These are phyloP conservation scores for Lissocephala sabroskyi DNA, from an alignment of 2,888 invertebrate species.

Conservation along the genomic window DNA sequence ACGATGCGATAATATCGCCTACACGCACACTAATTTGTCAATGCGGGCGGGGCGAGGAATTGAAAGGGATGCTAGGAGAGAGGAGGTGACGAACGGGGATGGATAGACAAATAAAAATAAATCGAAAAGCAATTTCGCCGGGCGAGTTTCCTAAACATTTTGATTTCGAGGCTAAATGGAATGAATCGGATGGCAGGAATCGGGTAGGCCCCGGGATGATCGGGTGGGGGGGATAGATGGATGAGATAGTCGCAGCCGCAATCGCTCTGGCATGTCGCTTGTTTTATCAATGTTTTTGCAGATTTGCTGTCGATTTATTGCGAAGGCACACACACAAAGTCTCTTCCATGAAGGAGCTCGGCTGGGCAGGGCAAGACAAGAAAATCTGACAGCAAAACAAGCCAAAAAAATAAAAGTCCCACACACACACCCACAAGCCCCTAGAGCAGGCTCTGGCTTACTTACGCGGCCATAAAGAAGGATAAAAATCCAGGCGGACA, in stretches of 20 bases:
- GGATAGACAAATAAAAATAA: conserved; percentile 36
- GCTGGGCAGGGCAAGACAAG: conserved; percentile 49
- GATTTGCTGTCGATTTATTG: conserved; percentile 64
- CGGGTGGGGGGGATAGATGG: not conserved
- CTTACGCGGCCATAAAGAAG: conserved; percentile 45
- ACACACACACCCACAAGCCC: conserved; percentile 16
- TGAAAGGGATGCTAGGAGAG: too few species aligned
- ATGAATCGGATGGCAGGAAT: too few species aligned
- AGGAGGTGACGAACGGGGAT: too few species aligned
- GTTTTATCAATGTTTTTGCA: conserved; percentile 62
- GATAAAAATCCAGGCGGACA: too few species aligned
- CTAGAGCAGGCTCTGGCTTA: not conserved
- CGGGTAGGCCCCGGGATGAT: too few species aligned
- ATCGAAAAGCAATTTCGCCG: conserved; percentile 62
- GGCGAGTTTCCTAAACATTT: too few species aligned
- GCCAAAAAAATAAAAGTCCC: too few species aligned
- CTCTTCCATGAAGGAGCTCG: conserved; percentile 1
- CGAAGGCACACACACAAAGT: conserved; percentile 27
- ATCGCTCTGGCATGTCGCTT: conserved; percentile 61
- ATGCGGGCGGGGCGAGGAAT: too few species aligned
- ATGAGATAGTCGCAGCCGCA: conserved; percentile 44
- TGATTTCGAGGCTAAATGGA: too few species aligned
- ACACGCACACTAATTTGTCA: conserved; percentile 47
- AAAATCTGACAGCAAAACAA: conserved; percentile 61
- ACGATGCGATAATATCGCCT: too few species aligned